Conservation (phyloP, 2,113 vertebrate genomes). For the Lagopus leucura region DNA sequence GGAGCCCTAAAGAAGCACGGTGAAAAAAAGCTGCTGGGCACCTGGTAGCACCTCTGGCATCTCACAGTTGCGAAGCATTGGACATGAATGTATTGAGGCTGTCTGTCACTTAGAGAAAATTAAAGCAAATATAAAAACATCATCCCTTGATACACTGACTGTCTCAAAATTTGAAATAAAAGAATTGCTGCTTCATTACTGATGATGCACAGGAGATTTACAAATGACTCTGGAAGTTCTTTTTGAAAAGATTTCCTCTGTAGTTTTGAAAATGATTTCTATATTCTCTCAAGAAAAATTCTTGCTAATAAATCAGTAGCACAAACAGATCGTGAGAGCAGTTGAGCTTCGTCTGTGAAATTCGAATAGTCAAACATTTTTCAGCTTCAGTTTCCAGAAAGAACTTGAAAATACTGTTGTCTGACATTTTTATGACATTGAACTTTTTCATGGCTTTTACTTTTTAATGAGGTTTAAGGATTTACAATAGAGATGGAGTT, state of each 20-base stretch:
- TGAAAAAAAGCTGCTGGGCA: background rate
- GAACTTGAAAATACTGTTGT: background rate
- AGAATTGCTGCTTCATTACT: background rate
- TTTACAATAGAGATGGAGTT: background rate
- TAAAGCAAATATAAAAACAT: background rate
- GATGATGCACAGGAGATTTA: background rate
- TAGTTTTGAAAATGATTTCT: constrained; percentile 3
- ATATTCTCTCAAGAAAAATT: background rate
- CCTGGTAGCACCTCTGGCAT: background rate
- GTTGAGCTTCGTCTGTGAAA: background rate
- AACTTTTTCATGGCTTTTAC: background rate
- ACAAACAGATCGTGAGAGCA: background rate
- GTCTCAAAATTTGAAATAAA: background rate
- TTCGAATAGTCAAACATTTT: background rate
- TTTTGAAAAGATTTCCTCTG: background rate
- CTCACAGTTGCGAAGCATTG: background rate
- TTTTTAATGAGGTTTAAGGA: background rate
- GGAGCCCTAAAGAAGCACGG: no score
- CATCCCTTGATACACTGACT: background rate
- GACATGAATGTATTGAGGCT: background rate
- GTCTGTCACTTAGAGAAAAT: background rate
- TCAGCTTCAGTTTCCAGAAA: background rate
- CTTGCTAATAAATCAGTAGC: constrained; percentile 12
- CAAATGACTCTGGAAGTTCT: background rate
- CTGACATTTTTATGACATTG: background rate